Evolutionary conservation across 2,888 invertebrate genomes (phyloP).

Genomic region (Blastobasis adustella): DNA sequence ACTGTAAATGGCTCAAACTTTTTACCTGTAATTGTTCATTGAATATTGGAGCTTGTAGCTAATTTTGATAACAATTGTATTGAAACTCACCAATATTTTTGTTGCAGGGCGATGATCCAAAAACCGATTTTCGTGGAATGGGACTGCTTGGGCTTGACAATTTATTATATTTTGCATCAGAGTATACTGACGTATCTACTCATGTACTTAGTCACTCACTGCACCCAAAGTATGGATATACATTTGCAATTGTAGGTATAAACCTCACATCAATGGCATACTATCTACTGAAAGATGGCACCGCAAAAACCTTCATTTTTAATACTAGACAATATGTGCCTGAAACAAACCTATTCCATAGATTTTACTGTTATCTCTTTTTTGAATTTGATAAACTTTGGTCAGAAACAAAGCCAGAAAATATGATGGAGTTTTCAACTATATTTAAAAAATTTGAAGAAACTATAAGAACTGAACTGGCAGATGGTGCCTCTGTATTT

Average conservation of each 20-base stretch:
- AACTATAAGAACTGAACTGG: constrained; percentile 78
- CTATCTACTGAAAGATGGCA: constrained; percentile 84
- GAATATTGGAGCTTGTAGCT: too few relatives aligned
- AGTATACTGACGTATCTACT: constrained; percentile 85
- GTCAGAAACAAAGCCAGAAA: constrained; percentile 91
- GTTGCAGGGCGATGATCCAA: constrained; percentile 94
- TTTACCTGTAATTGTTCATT: too few relatives aligned
- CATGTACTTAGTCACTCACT: constrained; percentile 90
- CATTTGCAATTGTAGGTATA: constrained; percentile 94
- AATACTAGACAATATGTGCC: constrained; percentile 83
- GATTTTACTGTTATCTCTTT: constrained; percentile 94
- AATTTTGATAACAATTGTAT: too few relatives aligned
- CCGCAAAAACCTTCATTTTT: constrained; percentile 93
- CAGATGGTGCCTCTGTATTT: constrained; percentile 82
- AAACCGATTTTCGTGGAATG: constrained; percentile 99
- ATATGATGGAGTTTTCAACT: constrained; percentile 96
- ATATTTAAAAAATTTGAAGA: constrained; percentile 91
- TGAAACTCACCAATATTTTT: constrained; percentile 4
- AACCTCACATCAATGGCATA: constrained; percentile 95
- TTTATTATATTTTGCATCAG: constrained; percentile 88
- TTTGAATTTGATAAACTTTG: constrained; percentile 96
- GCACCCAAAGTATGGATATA: constrained; percentile 92
- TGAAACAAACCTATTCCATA: constrained; percentile 87
- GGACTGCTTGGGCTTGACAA: constrained; percentile 95
- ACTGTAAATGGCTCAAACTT: too few relatives aligned